Evolutionary conservation across 2,113 vertebrate genomes (phyloP).

Genomic region (Hemicordylus capensis): DNA sequence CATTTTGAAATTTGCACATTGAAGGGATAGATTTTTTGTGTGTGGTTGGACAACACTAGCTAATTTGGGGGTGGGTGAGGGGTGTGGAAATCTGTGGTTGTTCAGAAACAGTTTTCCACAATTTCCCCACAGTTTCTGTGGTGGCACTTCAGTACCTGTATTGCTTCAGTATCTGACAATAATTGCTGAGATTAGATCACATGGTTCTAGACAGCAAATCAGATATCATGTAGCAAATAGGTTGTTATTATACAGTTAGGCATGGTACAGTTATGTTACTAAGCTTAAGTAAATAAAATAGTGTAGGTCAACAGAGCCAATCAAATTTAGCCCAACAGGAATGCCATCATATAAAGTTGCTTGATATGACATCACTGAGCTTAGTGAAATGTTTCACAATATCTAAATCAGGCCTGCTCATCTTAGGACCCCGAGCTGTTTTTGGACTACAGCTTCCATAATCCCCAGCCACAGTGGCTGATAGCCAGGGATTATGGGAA

Average conservation of each 20-base stretch:
- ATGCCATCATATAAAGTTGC: background rate
- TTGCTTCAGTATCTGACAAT: background rate
- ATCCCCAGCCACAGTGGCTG: too few relatives aligned
- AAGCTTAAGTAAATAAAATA: background rate
- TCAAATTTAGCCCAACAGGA: background rate
- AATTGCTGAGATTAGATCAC: background rate
- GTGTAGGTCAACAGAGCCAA: background rate
- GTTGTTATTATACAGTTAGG: background rate
- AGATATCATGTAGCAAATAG: background rate
- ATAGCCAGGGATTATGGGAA: too few relatives aligned
- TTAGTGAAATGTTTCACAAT: background rate
- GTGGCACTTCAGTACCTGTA: background rate
- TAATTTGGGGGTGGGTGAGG: background rate
- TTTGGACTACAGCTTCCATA: too few relatives aligned
- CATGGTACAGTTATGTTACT: background rate
- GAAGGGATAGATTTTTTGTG: background rate
- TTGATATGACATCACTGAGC: background rate
- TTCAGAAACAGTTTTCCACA: background rate
- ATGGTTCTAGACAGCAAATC: background rate
- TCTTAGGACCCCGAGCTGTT: too few relatives aligned
- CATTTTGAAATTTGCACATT: background rate
- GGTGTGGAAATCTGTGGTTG: background rate
- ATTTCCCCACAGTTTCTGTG: too few relatives aligned
- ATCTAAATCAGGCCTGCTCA: too few relatives aligned
- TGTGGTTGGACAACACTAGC: background rate